Conservation (phyloP, 2,113 vertebrate species). For the Sakesphorus luctuosus region DNA sequence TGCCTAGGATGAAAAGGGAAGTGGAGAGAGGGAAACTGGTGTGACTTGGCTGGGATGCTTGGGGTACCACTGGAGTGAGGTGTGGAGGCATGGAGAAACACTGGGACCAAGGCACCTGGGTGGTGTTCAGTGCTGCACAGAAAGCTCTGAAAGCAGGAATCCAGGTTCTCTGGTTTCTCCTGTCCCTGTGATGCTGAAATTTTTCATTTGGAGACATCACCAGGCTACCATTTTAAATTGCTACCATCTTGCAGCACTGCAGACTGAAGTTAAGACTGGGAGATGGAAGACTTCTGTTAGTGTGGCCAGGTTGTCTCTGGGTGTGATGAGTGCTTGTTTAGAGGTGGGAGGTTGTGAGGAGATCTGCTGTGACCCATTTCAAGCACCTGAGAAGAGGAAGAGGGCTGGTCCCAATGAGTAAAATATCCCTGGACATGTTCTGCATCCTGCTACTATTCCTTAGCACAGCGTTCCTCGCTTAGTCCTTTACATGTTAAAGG, state of each 20-base stretch:
- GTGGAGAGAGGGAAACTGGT: neutral
- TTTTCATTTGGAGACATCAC: neutral
- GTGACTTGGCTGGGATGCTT: neutral
- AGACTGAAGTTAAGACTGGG: neutral
- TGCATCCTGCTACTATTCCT: neutral
- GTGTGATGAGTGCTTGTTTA: neutral
- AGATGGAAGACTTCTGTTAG: neutral
- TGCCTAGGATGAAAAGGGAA: neutral
- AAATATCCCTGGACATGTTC: neutral
- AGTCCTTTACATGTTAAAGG: neutral
- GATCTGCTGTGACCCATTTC: neutral
- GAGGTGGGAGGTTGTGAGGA: neutral
- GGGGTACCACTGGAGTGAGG: neutral
- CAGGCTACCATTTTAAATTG: neutral
- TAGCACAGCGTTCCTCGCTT: neutral
- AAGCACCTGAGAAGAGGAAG: neutral
- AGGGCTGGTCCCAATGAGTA: neutral
- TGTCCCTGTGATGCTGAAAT: neutral
- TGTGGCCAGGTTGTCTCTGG: neutral
- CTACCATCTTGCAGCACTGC: neutral
- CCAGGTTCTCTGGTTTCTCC: neutral
- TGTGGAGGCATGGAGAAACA: neutral
- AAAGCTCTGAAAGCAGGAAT: neutral
- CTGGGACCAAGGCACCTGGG: neutral
- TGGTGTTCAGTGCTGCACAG: neutral